phyloP scores from a whole-genome alignment of 2,888 invertebrate genomes.

The Parnassius smintheus region DNA sequence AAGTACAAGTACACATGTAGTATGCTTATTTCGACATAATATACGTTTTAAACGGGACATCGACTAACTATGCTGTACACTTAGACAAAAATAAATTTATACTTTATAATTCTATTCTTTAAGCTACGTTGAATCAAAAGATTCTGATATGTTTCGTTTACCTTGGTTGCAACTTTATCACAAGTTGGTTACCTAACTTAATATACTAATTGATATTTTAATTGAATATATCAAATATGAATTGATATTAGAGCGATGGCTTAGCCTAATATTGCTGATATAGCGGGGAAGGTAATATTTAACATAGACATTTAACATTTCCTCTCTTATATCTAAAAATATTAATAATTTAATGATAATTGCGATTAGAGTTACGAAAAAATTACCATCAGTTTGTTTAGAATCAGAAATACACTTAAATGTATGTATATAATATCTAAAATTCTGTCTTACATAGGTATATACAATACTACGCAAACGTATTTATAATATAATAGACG shows the following conservation, averaged over 20 bases:
- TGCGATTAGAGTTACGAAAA: not conserved
- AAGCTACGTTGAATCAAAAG: conserved; percentile 83
- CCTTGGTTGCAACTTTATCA: conserved; percentile 85
- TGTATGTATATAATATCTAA: not conserved
- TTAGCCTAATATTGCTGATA: conserved; percentile 66
- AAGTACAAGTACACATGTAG: conserved; percentile 5
- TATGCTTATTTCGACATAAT: conserved; percentile 30
- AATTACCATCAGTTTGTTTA: not conserved
- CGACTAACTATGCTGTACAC: conserved; percentile 51
- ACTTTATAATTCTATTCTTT: conserved; percentile 37
- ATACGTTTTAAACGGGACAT: conserved; percentile 41
- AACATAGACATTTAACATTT: conserved; percentile 13
- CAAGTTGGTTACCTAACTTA: conserved; percentile 71
- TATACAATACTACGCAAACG: not conserved
- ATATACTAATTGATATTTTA: conserved; percentile 68
- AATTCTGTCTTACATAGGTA: not conserved
- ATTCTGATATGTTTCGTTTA: conserved; percentile 87
- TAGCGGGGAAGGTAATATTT: conserved; percentile 9
- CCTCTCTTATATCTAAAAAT: conserved; percentile 36
- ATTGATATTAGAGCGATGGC: conserved; percentile 42
- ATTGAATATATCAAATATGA: conserved; percentile 54
- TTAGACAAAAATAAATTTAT: conserved; percentile 43
- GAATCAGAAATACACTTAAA: not conserved
- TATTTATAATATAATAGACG: not conserved
- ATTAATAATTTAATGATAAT: conserved; percentile 25